Base-by-base conservation (phyloP, 2,113 vertebrate genomes). In the Prochilodus magdalenae region DNA sequence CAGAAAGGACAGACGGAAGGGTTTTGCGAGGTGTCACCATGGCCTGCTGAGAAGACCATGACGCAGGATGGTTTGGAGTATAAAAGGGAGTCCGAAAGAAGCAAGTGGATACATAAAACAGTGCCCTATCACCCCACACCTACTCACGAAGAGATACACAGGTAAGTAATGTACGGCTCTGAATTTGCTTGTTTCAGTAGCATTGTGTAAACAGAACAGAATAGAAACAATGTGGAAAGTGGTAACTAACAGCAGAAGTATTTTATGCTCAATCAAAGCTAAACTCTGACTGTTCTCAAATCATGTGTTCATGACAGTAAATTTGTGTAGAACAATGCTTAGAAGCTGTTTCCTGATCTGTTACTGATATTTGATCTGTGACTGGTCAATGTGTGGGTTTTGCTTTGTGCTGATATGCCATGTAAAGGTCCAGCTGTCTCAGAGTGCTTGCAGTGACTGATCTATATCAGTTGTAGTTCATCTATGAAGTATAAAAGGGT, bases 31-130 rank as follows among this genome's bases (percentile, higher is more conserved):
- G 53, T 74, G 72, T 69, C 24, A 33, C 63, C 11, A 49, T 33
- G 7, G 74, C 81, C 78, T 80, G 67, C 78, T 47, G 62, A 67
- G 85, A 79, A 47, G 65, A 24, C 18, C 59, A 29, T 86, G 85
- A 86, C 85, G 85, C 78, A 86, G 67, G 47, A 69, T 4, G 44
- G 12, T 20, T 62, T 62, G 26, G 49, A 65, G 67, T 73, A 80
- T 69, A 78, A 79, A 67, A 63, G 30, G 76, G 30, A 33, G 5
- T n/a, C 20, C n/a, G n/a, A 72, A 30, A 60, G 40, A 30, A 71
- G 62, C 36, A 75, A 49, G 40, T 7, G 26, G 59, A 20, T 30
- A 36, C 13, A 77, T 66, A 16, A 60, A 5, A 29, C 24, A 27
- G 76, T 59, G 0, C 27, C 60, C 13, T 18, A 27, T 59, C 74